phyloP scores from a whole-genome alignment of 2,888 invertebrate species.

The Schrankia costaestrigalis region DNA sequence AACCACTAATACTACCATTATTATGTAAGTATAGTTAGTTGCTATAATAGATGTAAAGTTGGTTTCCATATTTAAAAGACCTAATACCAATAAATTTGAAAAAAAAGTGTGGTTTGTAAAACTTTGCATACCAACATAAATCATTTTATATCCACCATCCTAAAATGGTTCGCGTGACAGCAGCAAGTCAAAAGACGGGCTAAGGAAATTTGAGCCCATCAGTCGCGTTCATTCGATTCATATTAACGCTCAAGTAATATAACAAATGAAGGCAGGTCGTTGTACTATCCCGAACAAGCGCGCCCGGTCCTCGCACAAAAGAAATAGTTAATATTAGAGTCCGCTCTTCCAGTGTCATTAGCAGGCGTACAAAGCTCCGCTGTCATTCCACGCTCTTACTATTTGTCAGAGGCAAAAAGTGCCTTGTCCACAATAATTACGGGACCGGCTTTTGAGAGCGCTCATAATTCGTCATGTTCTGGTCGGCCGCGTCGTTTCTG shows the following conservation, averaged over 20 bases:
- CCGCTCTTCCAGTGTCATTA: slow-evolving; percentile 74
- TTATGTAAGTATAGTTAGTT: no score
- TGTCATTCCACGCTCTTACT: slow-evolving; percentile 76
- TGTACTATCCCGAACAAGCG: slow-evolving; percentile 58
- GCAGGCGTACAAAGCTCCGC: slow-evolving; percentile 72
- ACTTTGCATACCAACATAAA: slow-evolving; percentile 39
- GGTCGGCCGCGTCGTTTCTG: slow-evolving; percentile 73
- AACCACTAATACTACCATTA: no score
- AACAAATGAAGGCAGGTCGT: slow-evolving; percentile 73
- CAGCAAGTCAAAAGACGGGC: slow-evolving; percentile 51
- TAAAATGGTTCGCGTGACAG: slow-evolving; percentile 67
- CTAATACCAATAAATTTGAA: slow-evolving; percentile 15
- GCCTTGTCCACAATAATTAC: slow-evolving; percentile 80
- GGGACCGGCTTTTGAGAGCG: slow-evolving; percentile 74
- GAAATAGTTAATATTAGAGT: slow-evolving; percentile 78
- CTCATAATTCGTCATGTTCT: slow-evolving; percentile 80
- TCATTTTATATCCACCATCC: slow-evolving; percentile 64
- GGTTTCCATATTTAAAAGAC: no score
- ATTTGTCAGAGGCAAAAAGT: slow-evolving; percentile 79
- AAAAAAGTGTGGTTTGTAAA: no score
- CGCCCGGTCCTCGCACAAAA: slow-evolving; percentile 70
- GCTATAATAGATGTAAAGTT: no score
- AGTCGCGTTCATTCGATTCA: slow-evolving; percentile 70
- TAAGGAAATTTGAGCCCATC: slow-evolving; percentile 71
- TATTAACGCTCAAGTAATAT: slow-evolving; percentile 74